Conservation (phyloP, 2,888 invertebrate genomes). For the Glyphotaelius pellucidus region DNA sequence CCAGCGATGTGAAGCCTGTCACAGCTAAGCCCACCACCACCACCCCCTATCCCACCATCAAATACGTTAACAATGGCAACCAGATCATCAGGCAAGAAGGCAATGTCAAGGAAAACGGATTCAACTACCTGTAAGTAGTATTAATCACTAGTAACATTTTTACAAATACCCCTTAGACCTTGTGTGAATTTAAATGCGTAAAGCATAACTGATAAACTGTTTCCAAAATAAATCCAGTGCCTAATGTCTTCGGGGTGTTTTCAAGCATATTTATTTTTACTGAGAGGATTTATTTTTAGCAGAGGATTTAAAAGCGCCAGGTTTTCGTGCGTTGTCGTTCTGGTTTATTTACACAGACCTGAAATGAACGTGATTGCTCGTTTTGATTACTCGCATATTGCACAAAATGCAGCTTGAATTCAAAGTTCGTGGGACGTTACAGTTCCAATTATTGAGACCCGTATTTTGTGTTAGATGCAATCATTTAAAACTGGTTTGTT, state of each 20-base stretch:
- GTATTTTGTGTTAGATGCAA: background rate
- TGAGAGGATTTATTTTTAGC: background rate
- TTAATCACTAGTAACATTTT: background rate
- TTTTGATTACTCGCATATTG: background rate
- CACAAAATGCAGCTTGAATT: background rate
- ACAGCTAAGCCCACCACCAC: slow-evolving; percentile 69
- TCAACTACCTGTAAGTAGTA: slow-evolving; percentile 75
- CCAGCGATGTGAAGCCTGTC: slow-evolving; percentile 70
- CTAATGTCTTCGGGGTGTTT: too few species aligned
- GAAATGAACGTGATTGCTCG: too few species aligned
- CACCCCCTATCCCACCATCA: slow-evolving; percentile 75
- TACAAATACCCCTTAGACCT: background rate
- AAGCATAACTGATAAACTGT: background rate
- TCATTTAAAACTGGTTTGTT: background rate
- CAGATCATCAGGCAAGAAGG: slow-evolving; percentile 76
- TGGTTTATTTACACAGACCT: background rate
- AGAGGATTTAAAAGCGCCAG: background rate
- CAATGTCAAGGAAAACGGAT: slow-evolving; percentile 76
- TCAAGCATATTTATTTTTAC: background rate
- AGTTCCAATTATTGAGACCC: background rate
- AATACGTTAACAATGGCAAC: slow-evolving; percentile 77
- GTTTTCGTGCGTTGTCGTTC: background rate
- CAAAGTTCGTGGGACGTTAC: background rate
- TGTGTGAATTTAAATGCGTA: background rate
- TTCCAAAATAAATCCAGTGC: background rate